Evolutionary conservation across 1,140 invertebrate genomes (phyloP).

Genomic region (Helicoverpa armigera): DNA sequence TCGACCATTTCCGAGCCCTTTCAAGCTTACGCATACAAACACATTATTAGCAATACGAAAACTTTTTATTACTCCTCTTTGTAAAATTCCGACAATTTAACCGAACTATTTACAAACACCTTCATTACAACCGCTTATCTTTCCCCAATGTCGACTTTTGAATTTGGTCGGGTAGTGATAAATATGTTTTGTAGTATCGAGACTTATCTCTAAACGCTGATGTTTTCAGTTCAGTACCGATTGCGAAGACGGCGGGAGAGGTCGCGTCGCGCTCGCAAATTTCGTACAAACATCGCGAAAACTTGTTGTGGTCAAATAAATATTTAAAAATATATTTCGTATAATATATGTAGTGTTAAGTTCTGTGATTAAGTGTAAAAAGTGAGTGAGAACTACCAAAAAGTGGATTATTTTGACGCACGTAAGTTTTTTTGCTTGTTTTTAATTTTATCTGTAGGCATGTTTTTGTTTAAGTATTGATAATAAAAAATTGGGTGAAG

Average conservation of each 20-base stretch:
- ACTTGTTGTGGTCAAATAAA: conserved; percentile 15
- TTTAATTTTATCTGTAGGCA: conserved; percentile 15
- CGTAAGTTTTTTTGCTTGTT: conserved; percentile 27
- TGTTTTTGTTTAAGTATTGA: conserved; percentile 1
- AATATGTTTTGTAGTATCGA: conserved; percentile 25
- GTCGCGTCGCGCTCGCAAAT: not conserved
- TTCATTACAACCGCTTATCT: not conserved
- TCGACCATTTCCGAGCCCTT: too few species aligned
- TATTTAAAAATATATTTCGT: not conserved
- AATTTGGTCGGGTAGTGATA: conserved; percentile 20
- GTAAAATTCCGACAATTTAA: not conserved
- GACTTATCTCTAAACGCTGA: conserved; percentile 25
- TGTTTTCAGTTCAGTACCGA: conserved; percentile 43
- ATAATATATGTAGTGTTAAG: conserved; percentile 28
- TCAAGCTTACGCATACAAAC: too few species aligned
- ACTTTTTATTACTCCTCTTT: not conserved
- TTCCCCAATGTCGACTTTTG: not conserved
- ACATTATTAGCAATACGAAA: not conserved
- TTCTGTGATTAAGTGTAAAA: conserved; percentile 29
- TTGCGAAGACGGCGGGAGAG: not conserved
- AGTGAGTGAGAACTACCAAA: conserved; percentile 5
- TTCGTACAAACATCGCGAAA: conserved; percentile 42
- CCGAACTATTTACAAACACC: not conserved
- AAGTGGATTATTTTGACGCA: conserved; percentile 28
- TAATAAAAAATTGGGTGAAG: not conserved